These are phyloP conservation scores for Eueides isabella DNA, from an alignment of 1,140 invertebrate species.

Conservation along the genomic window DNA sequence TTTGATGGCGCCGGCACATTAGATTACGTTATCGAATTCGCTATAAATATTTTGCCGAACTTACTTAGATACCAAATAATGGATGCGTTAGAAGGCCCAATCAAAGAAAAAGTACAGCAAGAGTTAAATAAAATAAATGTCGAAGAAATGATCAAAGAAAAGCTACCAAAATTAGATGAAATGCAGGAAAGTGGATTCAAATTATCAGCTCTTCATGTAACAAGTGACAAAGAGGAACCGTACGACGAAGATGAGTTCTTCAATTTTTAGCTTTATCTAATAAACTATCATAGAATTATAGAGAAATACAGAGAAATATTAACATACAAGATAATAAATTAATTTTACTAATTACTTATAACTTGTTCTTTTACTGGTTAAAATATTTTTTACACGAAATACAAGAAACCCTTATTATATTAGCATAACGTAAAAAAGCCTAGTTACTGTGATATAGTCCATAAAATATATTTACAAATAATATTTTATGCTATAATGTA, in stretches of 20 bases:
- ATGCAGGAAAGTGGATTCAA: slow-evolving; percentile 79
- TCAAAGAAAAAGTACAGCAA: slow-evolving; percentile 86
- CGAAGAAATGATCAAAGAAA: slow-evolving; percentile 86
- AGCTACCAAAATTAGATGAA: slow-evolving; percentile 85
- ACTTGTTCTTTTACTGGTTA: too few relatives aligned
- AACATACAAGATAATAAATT: not conserved
- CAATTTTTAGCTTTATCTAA: slow-evolving; percentile 55
- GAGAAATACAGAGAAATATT: not conserved
- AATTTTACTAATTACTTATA: too few relatives aligned
- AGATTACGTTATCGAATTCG: slow-evolving; percentile 90
- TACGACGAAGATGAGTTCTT: slow-evolving; percentile 79
- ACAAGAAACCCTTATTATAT: too few relatives aligned
- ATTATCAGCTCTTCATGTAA: slow-evolving; percentile 59
- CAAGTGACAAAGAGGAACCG: slow-evolving; percentile 44
- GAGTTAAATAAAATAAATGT: slow-evolving; percentile 88
- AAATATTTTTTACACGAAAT: too few relatives aligned
- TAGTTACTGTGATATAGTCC: too few relatives aligned
- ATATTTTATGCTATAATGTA: too few relatives aligned
- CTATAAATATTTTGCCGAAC: slow-evolving; percentile 91
- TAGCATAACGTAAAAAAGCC: too few relatives aligned
- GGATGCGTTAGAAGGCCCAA: slow-evolving; percentile 89
- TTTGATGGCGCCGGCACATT: slow-evolving; percentile 90
- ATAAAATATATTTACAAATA: too few relatives aligned
- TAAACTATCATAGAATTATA: not conserved
- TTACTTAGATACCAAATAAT: slow-evolving; percentile 92